phyloP scores from a whole-genome alignment of 37 sponge, comb jelly and placozoan species.

The Ianthella basta region DNA sequence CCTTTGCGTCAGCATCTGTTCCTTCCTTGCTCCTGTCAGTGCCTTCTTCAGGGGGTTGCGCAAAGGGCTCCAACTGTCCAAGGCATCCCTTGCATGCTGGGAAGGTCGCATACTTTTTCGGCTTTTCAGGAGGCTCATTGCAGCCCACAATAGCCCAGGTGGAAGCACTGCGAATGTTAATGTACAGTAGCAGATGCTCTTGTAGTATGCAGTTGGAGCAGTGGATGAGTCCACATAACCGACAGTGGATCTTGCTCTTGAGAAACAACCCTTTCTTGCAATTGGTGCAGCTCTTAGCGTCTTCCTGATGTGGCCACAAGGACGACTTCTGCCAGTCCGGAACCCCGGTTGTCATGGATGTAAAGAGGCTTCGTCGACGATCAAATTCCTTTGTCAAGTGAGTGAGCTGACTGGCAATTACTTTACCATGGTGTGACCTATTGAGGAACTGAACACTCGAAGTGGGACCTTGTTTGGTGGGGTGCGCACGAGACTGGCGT shows the following conservation, averaged over 20 bases:
- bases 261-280: conserved; percentile 31
- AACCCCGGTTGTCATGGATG: background rate
- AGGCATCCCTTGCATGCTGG: background rate
- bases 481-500: background rate
- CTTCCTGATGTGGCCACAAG: conserved; percentile 34
- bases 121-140: conserved; percentile 29
- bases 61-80: background rate
- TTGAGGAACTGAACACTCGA: background rate
- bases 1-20: background rate
- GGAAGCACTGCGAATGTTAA: background rate
- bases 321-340: conserved; percentile 58
- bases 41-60: background rate
- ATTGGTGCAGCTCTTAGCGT: conserved; percentile 29
- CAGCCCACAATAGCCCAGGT: conserved; percentile 66
- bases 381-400: background rate
- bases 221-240: conserved; percentile 71
- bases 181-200: conserved; percentile 54
- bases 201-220: conserved; percentile 48
- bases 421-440: background rate
- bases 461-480: background rate
- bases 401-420: background rate
- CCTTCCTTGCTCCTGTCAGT: background rate
- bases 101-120: background rate
- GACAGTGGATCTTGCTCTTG: conserved; percentile 54
- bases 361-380: background rate